Conservation (phyloP, 2,113 vertebrate genomes). For the Nycticryphes semicollaris region DNA sequence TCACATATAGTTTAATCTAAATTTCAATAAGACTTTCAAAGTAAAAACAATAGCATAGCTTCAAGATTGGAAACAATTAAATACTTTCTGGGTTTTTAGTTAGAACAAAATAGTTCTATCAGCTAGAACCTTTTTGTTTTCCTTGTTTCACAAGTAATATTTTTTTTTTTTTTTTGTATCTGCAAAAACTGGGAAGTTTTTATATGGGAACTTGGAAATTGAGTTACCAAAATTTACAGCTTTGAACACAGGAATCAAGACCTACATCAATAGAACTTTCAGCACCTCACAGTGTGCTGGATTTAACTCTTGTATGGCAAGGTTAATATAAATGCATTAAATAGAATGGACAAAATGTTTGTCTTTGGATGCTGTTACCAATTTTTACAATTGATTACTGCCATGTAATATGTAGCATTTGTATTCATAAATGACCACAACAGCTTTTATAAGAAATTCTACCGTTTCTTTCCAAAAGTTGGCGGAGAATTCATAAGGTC, state of each 20-base stretch:
- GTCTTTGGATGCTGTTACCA: neutral
- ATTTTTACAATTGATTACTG: neutral
- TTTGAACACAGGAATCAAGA: neutral
- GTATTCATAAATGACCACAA: neutral
- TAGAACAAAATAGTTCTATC: neutral
- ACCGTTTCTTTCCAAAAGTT: neutral
- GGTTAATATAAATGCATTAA: neutral
- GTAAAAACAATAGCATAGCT: neutral
- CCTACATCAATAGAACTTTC: neutral
- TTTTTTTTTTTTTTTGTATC: neutral
- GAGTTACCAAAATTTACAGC: neutral
- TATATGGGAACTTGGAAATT: neutral
- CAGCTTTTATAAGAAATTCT: neutral
- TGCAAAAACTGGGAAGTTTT: neutral
- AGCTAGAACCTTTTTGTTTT: neutral
- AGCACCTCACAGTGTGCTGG: neutral
- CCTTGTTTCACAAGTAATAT: neutral
- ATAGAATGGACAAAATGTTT: neutral
- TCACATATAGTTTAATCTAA: neutral
- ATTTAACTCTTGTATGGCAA: neutral
- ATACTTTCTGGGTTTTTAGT: neutral
- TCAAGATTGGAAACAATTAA: neutral
- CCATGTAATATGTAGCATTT: neutral
- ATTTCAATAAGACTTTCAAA: neutral
- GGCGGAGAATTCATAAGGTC: neutral